phyloP scores from a whole-genome alignment of 2,113 vertebrate species.

The Nesoenas mayeri region DNA sequence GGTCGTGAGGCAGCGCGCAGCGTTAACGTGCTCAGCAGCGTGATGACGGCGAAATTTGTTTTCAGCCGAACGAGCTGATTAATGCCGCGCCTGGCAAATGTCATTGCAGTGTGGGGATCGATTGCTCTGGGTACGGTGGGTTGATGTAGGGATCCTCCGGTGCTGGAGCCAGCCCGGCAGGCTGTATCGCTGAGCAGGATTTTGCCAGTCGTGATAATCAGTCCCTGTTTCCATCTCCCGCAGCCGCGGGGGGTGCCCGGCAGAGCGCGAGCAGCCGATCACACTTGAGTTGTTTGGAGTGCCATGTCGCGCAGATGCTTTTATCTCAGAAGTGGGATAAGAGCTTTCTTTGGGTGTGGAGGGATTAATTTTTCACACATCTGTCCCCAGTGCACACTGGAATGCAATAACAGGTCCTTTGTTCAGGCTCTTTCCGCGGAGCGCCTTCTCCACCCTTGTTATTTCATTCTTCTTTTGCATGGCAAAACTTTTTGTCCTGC shows the following conservation, averaged over 20 bases:
- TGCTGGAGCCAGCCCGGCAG: not conserved
- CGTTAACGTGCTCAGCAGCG: rapidly evolving
- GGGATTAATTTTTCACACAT: constrained; percentile 55
- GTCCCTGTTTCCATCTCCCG: not conserved
- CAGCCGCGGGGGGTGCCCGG: not conserved
- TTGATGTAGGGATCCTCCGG: not conserved
- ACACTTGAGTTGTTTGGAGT: not conserved
- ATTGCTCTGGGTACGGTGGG: not conserved
- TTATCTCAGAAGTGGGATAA: constrained; percentile 57
- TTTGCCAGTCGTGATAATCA: not conserved
- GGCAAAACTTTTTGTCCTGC: constrained; percentile 54
- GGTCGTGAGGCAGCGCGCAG: rapidly evolving
- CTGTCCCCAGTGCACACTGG: constrained; percentile 15
- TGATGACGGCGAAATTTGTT: not conserved
- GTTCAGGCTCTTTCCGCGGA: constrained; percentile 27
- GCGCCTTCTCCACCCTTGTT: not conserved
- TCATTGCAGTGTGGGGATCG: not conserved
- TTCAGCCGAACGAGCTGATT: not conserved
- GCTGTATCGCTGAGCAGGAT: not conserved
- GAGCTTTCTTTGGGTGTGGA: constrained; percentile 45
- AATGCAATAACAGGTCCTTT: constrained; percentile 53
- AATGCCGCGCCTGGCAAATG: not conserved
- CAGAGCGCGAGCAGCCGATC: not conserved
- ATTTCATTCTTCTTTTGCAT: constrained; percentile 40
- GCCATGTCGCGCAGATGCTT: not conserved